phyloP scores from a whole-genome alignment of 2,888 invertebrate species.

The Vandiemenella viatica region DNA sequence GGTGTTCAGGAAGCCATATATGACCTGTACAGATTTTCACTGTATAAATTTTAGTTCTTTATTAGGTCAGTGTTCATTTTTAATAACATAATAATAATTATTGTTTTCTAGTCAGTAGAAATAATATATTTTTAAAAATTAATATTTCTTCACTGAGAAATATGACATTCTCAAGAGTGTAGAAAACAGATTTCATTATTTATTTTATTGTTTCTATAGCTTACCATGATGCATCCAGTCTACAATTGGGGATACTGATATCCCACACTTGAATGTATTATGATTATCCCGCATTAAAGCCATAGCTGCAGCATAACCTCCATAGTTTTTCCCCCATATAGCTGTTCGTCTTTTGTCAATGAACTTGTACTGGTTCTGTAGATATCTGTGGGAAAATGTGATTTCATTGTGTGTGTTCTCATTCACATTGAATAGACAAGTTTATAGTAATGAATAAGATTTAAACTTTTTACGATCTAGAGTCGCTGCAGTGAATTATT shows the following conservation, averaged over 20 bases:
- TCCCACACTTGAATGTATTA: constrained; percentile 77
- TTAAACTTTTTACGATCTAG: too few relatives aligned
- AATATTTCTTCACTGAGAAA: too few relatives aligned
- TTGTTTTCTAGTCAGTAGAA: constrained; percentile 17
- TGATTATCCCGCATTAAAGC: constrained; percentile 59
- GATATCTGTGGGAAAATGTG: constrained; percentile 2
- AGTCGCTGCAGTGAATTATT: too few relatives aligned
- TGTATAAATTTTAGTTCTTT: too few relatives aligned
- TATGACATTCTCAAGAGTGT: too few relatives aligned
- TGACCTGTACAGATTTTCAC: too few relatives aligned
- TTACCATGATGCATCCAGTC: constrained; percentile 92
- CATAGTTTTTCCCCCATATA: constrained; percentile 74
- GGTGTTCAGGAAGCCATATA: too few relatives aligned
- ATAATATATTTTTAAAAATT: constrained; percentile 12
- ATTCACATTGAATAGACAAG: not conserved
- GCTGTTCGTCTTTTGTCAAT: constrained; percentile 8
- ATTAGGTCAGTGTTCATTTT: too few relatives aligned
- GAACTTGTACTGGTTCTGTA: constrained; percentile 5
- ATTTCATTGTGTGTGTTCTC: not conserved
- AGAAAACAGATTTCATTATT: not conserved
- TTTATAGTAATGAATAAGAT: too few relatives aligned
- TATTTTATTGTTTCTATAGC: constrained; percentile 13
- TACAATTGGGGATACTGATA: constrained; percentile 90
- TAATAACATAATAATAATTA: not conserved
- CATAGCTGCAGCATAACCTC: constrained; percentile 83